phyloP scores from a whole-genome alignment of 2,113 vertebrate species.

The Aplodontia rufa region DNA sequence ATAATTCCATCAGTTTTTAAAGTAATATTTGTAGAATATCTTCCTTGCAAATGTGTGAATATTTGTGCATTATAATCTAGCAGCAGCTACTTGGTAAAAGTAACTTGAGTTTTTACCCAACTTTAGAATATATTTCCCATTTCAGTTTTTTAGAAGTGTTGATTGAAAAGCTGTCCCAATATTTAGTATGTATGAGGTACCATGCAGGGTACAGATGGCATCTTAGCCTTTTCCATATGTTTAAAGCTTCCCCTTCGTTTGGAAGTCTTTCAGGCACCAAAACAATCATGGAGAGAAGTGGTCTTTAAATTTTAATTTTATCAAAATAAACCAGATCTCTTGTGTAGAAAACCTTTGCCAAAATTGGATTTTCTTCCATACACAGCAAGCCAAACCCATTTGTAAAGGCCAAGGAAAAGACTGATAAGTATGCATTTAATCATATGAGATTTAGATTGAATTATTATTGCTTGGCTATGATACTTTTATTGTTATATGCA shows the following conservation, averaged over 20 bases:
- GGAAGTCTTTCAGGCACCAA: conserved; percentile 63
- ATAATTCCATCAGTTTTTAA: neutral
- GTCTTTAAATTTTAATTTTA: conserved; percentile 82
- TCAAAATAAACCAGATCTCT: conserved; percentile 74
- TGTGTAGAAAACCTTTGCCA: conserved; percentile 65
- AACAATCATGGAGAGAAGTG: conserved; percentile 65
- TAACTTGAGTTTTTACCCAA: conserved; percentile 7
- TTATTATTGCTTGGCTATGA: conserved; percentile 47
- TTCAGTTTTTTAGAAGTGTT: conserved; percentile 14
- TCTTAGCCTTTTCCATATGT: conserved; percentile 60
- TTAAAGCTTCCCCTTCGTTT: conserved; percentile 66
- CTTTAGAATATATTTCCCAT: neutral
- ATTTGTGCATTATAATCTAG: conserved; percentile 7
- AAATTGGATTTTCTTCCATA: conserved; percentile 69
- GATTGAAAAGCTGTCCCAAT: conserved; percentile 25
- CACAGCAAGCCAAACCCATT: conserved; percentile 62
- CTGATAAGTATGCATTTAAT: conserved; percentile 49
- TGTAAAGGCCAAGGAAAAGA: conserved; percentile 74
- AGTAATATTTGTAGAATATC: neutral
- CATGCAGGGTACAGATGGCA: conserved; percentile 69
- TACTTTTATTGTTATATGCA: conserved; percentile 47
- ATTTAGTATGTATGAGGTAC: conserved; percentile 58
- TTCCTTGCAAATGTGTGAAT: conserved; percentile 22
- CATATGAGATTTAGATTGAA: conserved; percentile 52
- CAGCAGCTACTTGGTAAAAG: neutral